Conservation (phyloP, 2,888 invertebrate species). For the Polyploca ridens region DNA sequence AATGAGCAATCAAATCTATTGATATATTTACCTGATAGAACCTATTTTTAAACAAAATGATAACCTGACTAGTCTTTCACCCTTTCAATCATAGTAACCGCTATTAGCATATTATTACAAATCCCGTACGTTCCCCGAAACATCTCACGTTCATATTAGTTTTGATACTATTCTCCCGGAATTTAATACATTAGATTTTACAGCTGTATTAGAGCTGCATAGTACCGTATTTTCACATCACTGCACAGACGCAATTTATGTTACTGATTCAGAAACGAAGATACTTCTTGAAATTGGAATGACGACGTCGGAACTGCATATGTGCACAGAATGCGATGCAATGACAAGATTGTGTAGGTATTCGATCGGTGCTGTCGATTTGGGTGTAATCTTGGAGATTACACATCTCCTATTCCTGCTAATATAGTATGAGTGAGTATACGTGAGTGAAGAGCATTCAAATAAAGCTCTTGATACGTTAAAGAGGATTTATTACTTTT, state of each 20-base stretch:
- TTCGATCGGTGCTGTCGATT: neutral
- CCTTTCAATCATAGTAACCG: too few relatives aligned
- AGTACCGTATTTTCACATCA: neutral
- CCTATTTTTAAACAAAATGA: too few relatives aligned
- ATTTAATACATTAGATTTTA: neutral
- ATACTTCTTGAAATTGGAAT: constrained; percentile 4
- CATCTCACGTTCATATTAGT: neutral
- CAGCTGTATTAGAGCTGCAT: neutral
- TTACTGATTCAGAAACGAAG: neutral
- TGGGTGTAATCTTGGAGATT: too few relatives aligned
- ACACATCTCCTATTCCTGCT: too few relatives aligned
- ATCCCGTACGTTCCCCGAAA: neutral
- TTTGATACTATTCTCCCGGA: neutral
- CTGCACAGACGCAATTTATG: neutral
- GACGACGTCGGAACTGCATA: neutral
- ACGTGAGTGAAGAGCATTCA: too few relatives aligned
- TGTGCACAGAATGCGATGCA: neutral
- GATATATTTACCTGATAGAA: too few relatives aligned
- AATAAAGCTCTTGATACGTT: too few relatives aligned
- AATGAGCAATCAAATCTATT: too few relatives aligned
- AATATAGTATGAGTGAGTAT: too few relatives aligned
- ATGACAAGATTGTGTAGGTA: neutral
- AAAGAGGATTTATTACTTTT: too few relatives aligned
- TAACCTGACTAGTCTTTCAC: too few relatives aligned
- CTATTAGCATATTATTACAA: neutral